These are phyloP conservation scores for Agapornis canus DNA, from an alignment of 2,797 vertebrate species.

Conservation along the genomic window DNA sequence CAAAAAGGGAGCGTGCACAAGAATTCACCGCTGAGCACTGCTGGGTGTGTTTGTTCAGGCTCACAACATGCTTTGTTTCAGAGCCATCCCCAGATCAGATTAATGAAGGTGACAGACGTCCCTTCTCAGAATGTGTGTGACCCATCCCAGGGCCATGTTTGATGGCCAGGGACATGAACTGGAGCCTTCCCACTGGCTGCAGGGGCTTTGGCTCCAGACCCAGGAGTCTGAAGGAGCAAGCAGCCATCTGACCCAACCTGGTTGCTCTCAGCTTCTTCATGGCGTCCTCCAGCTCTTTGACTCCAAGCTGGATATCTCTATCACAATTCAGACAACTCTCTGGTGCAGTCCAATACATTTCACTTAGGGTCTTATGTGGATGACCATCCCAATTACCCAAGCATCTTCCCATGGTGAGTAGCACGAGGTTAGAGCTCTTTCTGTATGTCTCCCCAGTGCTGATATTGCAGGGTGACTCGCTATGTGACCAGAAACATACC, in stretches of 20 bases:
- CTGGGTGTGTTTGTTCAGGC: not conserved
- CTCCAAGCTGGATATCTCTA: not conserved
- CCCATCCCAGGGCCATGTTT: not conserved
- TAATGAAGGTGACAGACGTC: not conserved
- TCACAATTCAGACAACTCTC: not conserved
- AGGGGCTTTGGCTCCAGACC: not conserved
- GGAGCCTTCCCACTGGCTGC: not conserved
- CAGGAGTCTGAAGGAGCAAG: fast-evolving
- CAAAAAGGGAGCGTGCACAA: slow-evolving; percentile 16
- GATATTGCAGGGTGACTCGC: not conserved
- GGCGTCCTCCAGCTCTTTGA: not conserved
- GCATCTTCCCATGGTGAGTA: not conserved
- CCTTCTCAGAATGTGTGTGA: not conserved
- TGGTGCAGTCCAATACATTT: not conserved
- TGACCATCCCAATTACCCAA: not conserved
- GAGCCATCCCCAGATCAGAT: not conserved
- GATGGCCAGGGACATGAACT: fast-evolving
- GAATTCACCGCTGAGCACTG: not conserved
- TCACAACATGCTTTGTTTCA: not conserved
- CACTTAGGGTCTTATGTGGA: fast-evolving
- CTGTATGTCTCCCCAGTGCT: not conserved
- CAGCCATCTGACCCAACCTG: not conserved
- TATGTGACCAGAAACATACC: not conserved
- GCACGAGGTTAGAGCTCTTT: not conserved
- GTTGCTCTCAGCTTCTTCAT: not conserved